Base-by-base conservation (phyloP, 2,797 vertebrate genomes). In the Characodon lateralis region DNA sequence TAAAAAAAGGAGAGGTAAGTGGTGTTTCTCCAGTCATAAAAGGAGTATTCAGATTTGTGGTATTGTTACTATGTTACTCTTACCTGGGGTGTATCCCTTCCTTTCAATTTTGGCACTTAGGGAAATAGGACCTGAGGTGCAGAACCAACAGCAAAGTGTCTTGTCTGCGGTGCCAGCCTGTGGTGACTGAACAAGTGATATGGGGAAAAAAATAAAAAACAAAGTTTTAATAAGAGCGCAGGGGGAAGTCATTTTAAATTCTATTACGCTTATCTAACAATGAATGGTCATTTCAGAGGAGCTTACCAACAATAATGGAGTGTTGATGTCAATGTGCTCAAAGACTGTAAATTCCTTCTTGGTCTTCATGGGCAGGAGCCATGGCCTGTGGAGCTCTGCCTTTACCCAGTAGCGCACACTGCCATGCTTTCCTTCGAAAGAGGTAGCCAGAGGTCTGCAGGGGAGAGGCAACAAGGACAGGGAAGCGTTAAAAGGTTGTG, bases 341-440 rank as follows among this genome's bases (percentile, higher is more conserved):
- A 99, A 99, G 95, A 99, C 98, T 87, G 98, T 99, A 95, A 99
- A 99, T 97, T 99, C 98, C 95, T 99, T 99, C 97, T 99, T 99
- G 95, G 97, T 97, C 96, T 99, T 99, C 97, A 99, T 97, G 92
- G 98, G 98, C 94, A 99, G 95, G 92, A 99, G 92, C 98, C 98
- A 99, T 85, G 97, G 97, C 94, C 98, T 97, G 96, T 99, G 98
- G 92, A 99, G 96, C 94, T 99, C 98, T 58, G 98, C 97, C 95
- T 98, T 99, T 87, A 99, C 98, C 98, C 98, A 99, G 92, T 99
- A 99, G 83, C 98, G 98, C 93, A 99, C 98, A 92, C 98, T 99
- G 95, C 98, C 98, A 90, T 99, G 98, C 95, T 99, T 98, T 95
- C 98, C 98, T 99, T 99, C 98, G 75, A 99, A 99, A 95, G 98